Conservation (phyloP, 2,888 invertebrate species). For the Cantharis lateralis region DNA sequence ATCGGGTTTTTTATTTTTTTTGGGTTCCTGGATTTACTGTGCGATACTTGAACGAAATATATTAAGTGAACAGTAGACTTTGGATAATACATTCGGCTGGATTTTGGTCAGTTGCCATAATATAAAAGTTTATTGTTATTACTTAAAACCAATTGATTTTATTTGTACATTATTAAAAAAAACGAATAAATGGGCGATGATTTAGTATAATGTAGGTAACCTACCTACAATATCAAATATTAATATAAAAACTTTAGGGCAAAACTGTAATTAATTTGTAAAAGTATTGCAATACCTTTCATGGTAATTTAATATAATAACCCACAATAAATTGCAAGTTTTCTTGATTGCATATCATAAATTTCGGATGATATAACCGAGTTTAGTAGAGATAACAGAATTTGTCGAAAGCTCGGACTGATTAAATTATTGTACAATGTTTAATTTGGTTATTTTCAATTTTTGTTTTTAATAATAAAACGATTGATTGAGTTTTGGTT, state of each 20-base stretch:
- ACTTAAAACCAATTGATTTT: neutral
- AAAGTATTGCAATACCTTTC: neutral
- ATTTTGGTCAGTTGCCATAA: neutral
- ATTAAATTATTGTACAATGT: neutral
- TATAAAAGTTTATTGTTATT: neutral
- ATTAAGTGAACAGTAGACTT: neutral
- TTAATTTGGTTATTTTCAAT: neutral
- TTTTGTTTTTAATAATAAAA: neutral
- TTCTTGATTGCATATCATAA: neutral
- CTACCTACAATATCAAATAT: too few relatives aligned
- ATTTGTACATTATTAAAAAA: too few relatives aligned
- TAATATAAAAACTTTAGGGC: too few relatives aligned
- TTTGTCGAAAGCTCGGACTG: neutral
- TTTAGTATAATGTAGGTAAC: too few relatives aligned
- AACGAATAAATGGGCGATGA: too few relatives aligned
- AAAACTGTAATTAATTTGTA: neutral
- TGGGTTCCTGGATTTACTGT: neutral
- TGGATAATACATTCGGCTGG: neutral
- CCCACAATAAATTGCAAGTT: neutral
- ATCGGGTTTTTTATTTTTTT: neutral
- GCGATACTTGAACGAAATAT: neutral
- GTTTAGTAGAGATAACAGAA: neutral
- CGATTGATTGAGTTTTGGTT: neutral
- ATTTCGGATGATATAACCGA: neutral
- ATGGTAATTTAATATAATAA: neutral